Percentiles rank a stretch among this genome's conserved stretches.
Evolutionary conservation across 2,797 vertebrate species (phyloP).

Genomic region (Chromobotia macracanthus): DNA sequence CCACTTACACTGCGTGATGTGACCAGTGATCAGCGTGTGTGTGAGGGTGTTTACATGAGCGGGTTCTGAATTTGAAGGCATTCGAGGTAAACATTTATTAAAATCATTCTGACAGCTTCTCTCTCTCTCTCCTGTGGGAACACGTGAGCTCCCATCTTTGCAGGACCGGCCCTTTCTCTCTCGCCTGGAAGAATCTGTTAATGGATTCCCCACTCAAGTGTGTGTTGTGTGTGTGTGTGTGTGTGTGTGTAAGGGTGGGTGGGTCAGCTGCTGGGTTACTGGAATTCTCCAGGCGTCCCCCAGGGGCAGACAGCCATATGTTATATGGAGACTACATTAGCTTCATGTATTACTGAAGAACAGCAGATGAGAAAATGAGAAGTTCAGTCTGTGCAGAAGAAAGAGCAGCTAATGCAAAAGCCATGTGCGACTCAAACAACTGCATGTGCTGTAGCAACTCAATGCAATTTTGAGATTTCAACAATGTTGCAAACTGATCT

Average conservation of each 20-base stretch:
- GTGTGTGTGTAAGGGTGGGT: constrained; percentile 16
- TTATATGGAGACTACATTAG: constrained; percentile 39
- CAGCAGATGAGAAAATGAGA: constrained; percentile 52
- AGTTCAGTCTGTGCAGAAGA: constrained; percentile 29
- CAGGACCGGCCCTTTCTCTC: constrained; percentile 37
- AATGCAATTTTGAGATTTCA: too few relatives aligned
- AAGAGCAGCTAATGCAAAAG: constrained; percentile 53
- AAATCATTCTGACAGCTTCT: too few relatives aligned
- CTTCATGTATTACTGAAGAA: constrained; percentile 44
- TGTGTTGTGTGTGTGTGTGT: constrained; percentile 45
- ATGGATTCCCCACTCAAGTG: constrained; percentile 60
- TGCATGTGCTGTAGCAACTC: constrained; percentile 53
- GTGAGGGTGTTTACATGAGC: too few relatives aligned
- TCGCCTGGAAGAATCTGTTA: constrained; percentile 60
- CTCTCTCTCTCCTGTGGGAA: constrained; percentile 61
- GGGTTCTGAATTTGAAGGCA: too few relatives aligned
- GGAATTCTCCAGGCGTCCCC: constrained; percentile 49
- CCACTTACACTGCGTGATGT: too few relatives aligned
- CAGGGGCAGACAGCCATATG: constrained; percentile 22
- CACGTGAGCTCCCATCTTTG: constrained; percentile 62
- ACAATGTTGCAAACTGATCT: too few relatives aligned
- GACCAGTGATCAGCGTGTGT: too few relatives aligned
- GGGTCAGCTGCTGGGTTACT: constrained; percentile 48
- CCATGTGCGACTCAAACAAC: constrained; percentile 19
- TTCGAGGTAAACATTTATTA: too few relatives aligned